phyloP scores from a whole-genome alignment of 2,888 invertebrate genomes.

The Phytoseiulus persimilis region DNA sequence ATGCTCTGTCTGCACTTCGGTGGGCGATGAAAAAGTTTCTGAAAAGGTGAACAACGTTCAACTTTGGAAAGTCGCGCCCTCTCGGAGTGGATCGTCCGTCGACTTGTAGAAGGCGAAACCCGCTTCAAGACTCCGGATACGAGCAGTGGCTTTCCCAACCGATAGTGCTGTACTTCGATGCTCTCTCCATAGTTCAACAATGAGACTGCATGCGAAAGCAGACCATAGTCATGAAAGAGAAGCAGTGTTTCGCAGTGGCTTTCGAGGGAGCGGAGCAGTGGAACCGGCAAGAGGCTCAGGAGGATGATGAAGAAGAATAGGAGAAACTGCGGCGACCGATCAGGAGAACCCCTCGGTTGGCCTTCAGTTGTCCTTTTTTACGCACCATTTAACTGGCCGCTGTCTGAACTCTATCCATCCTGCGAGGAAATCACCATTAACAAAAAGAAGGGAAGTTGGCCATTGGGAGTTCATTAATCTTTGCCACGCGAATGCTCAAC shows the following conservation, averaged over 20 bases:
- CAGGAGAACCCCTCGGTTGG: background rate
- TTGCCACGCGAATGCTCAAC: slow-evolving; percentile 20
- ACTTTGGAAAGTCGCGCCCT: background rate
- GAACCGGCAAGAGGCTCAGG: background rate
- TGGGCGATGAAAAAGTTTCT: background rate
- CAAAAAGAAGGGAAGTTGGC: slow-evolving; percentile 15
- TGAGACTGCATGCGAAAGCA: too few species aligned
- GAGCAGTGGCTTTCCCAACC: too few species aligned
- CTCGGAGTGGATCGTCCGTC: background rate
- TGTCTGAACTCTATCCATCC: slow-evolving; percentile 5
- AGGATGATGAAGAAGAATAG: background rate
- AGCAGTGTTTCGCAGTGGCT: background rate
- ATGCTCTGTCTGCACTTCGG: background rate
- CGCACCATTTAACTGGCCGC: slow-evolving; percentile 5
- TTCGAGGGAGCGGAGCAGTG: background rate
- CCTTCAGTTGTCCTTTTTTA: slow-evolving; percentile 5
- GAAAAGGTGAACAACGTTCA: background rate
- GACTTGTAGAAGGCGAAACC: too few species aligned
- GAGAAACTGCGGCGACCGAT: background rate
- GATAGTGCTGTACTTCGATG: too few species aligned
- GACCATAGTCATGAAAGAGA: background rate
- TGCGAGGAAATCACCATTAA: background rate
- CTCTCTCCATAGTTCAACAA: too few species aligned
- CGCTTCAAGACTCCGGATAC: too few species aligned
- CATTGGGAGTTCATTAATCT: slow-evolving; percentile 37